These are phyloP conservation scores for Amphiduros pacificus DNA, from an alignment of 2,888 invertebrate species.

Conservation along the genomic window DNA sequence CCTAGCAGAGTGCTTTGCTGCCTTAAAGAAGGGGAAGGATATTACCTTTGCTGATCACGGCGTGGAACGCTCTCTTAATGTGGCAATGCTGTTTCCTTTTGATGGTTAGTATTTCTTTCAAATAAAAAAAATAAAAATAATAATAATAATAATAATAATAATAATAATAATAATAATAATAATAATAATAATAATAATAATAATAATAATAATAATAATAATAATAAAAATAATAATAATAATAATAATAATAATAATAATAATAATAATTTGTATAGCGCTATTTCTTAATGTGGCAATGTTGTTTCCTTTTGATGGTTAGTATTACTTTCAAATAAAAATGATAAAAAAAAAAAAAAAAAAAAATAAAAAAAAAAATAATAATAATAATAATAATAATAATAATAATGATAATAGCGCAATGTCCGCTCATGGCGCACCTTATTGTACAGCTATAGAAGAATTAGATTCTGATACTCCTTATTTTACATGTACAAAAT, in stretches of 20 bases:
- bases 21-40: slow-evolving; percentile 15
- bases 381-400: not conserved
- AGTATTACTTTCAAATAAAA: too few relatives aligned
- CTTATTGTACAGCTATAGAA: too few relatives aligned
- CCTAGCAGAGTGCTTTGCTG: slow-evolving; percentile 15
- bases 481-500: too few relatives aligned
- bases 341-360: not conserved
- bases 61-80: slow-evolving; percentile 19
- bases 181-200: not conserved
- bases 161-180: not conserved
- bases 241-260: not conserved
- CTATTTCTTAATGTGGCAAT: slow-evolving; percentile 21
- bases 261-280: too few relatives aligned
- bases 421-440: too few relatives aligned
- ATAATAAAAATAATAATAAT: not conserved
- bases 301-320: slow-evolving; percentile 30
- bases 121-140: too few relatives aligned
- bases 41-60: slow-evolving; percentile 23
- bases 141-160: not conserved
- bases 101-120: slow-evolving; percentile 27
- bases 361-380: not conserved
- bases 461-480: too few relatives aligned
- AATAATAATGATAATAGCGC: not conserved
- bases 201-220: not conserved
- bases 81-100: slow-evolving; percentile 26